Conservation (phyloP, 2,113 vertebrate species). For the Saccopteryx bilineata region DNA sequence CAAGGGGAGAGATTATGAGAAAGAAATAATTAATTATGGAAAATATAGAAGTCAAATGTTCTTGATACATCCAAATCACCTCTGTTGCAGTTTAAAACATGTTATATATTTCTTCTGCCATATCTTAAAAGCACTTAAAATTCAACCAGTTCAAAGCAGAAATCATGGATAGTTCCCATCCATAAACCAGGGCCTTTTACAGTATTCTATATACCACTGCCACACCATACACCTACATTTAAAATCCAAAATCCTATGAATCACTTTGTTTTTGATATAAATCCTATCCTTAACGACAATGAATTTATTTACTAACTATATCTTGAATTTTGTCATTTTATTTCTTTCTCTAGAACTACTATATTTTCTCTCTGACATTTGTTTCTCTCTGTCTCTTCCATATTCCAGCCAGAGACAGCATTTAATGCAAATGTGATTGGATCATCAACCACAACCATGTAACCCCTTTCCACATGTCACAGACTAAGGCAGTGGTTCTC, state of each 20-base stretch:
- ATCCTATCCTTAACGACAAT: neutral
- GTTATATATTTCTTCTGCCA: neutral
- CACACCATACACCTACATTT: neutral
- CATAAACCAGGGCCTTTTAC: neutral
- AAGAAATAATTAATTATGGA: neutral
- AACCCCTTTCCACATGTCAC: neutral
- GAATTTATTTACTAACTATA: neutral
- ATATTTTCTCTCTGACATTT: neutral
- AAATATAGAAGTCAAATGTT: neutral
- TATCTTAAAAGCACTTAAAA: neutral
- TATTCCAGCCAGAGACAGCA: neutral
- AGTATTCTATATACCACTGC: neutral
- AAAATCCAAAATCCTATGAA: neutral
- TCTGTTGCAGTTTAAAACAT: neutral
- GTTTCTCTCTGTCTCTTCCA: neutral
- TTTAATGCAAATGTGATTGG: neutral
- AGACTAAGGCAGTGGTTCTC: too few species aligned
- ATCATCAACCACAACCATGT: neutral
- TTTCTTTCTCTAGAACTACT: neutral
- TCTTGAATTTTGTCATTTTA: neutral
- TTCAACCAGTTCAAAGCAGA: neutral
- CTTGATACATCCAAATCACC: neutral
- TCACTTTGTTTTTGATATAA: neutral
- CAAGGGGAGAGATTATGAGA: neutral
- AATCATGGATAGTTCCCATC: neutral